A percentile compares a stretch with the other conserved stretches of the same genome.
Evolutionary conservation across 2,888 invertebrate genomes (phyloP).

Genomic region (Halocaridina rubra): DNA sequence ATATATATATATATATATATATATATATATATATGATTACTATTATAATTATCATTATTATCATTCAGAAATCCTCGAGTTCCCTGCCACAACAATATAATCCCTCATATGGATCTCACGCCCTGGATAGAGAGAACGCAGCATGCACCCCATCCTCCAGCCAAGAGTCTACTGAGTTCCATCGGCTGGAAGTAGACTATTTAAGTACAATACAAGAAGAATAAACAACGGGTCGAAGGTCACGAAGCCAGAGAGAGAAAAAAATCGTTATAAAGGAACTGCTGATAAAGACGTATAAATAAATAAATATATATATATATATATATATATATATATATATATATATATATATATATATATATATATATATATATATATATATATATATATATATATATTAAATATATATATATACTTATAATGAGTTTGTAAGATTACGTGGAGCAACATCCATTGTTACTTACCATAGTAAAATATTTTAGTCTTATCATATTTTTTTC

Average conservation of each 20-base stretch:
- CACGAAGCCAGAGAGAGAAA: background rate
- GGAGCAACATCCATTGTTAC: no score
- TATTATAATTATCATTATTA: background rate
- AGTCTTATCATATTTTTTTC: no score
- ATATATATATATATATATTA: background rate
- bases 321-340: background rate
- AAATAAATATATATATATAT: background rate
- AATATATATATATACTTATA: background rate
- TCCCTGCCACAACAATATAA: slow-evolving; percentile 37
- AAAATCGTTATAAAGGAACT: background rate
- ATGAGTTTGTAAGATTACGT: no score
- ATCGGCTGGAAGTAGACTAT: no score
- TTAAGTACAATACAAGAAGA: no score
- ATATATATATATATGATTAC: background rate
- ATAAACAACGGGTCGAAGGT: no score
- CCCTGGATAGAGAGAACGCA: slow-evolving; percentile 43
- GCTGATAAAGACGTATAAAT: background rate
- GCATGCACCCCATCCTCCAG: background rate
- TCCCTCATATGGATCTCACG: slow-evolving; percentile 38
- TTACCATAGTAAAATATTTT: no score
- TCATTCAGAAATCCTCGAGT: slow-evolving; percentile 43
- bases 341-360: background rate
- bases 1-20: no score
- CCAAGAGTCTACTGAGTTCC: background rate
- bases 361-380: background rate